These are phyloP conservation scores for Spea multiplicata DNA, from an alignment of 2,113 vertebrate genomes.

Conservation along the genomic window DNA sequence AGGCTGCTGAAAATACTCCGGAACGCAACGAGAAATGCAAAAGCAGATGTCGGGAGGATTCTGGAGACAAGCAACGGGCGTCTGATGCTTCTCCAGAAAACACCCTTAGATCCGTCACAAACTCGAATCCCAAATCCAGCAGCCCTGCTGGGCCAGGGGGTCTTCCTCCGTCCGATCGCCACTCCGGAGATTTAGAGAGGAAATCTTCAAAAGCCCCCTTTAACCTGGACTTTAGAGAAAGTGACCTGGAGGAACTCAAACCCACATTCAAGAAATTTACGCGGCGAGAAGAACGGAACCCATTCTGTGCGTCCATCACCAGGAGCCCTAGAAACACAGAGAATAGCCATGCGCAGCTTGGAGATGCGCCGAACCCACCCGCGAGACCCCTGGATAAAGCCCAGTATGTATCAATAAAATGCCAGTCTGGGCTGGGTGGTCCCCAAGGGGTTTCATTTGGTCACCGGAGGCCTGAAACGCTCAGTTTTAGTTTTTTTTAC, in stretches of 20 bases:
- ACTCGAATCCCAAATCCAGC: not conserved
- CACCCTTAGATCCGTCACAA: not conserved
- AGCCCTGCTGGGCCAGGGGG: constrained; percentile 3
- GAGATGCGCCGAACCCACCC: constrained; percentile 22
- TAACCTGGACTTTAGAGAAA: not conserved
- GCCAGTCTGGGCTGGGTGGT: too few species aligned
- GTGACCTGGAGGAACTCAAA: constrained; percentile 50
- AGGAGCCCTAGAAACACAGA: not conserved
- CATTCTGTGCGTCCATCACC: constrained; percentile 16
- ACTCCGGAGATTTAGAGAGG: constrained; percentile 12
- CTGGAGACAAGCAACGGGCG: not conserved
- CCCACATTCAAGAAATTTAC: constrained; percentile 41
- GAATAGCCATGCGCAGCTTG: not conserved
- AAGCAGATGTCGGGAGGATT: not conserved
- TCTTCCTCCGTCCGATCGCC: not conserved
- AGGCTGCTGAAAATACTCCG: not conserved
- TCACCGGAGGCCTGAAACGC: too few species aligned
- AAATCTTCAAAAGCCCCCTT: constrained; percentile 44
- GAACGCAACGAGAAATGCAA: not conserved
- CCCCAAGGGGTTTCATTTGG: too few species aligned
- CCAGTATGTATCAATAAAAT: constrained; percentile 61
- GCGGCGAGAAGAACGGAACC: constrained; percentile 38
- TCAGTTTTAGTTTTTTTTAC: too few species aligned
- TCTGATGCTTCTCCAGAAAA: not conserved
- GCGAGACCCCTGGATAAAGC: constrained; percentile 57